Evolutionary conservation across 2,888 invertebrate genomes (phyloP).

Genomic region (Epiblema foenella): DNA sequence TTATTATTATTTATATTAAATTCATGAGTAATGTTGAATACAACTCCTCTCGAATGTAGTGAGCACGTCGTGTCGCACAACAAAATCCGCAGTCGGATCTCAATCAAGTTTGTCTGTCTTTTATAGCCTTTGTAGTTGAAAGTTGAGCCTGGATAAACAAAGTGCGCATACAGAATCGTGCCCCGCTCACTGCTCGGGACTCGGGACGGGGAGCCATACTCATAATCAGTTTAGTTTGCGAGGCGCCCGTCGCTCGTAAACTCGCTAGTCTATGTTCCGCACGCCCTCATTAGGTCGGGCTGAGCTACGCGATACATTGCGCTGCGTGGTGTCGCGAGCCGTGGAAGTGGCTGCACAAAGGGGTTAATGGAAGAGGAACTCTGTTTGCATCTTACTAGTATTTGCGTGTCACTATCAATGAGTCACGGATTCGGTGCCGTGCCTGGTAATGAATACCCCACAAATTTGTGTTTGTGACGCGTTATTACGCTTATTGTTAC

Average conservation of each 20-base stretch:
- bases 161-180: neutral
- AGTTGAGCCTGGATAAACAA: neutral
- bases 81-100: too few species aligned
- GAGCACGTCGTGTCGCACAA: neutral
- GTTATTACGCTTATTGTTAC: neutral
- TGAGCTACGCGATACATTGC: neutral
- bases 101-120: neutral
- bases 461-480: neutral
- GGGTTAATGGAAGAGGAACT: constrained; percentile 1
- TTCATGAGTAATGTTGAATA: neutral
- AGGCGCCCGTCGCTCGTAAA: constrained; percentile 2
- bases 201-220: neutral
- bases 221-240: constrained; percentile 6
- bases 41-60: neutral
- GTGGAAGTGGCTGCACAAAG: neutral
- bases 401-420: constrained; percentile 1
- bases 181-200: constrained; percentile 2
- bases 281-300: neutral
- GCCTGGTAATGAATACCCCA: neutral
- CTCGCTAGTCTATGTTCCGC: neutral
- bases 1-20: too few species aligned
- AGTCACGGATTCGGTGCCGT: neutral
- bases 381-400: constrained; percentile 31
- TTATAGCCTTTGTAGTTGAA: constrained; percentile 1
- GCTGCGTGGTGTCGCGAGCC: neutral